Percentiles rank a stretch among this genome's conserved stretches.
These are phyloP conservation scores for Drosophila ercepeae DNA, from an alignment of 1,140 invertebrate species.

Conservation along the genomic window DNA sequence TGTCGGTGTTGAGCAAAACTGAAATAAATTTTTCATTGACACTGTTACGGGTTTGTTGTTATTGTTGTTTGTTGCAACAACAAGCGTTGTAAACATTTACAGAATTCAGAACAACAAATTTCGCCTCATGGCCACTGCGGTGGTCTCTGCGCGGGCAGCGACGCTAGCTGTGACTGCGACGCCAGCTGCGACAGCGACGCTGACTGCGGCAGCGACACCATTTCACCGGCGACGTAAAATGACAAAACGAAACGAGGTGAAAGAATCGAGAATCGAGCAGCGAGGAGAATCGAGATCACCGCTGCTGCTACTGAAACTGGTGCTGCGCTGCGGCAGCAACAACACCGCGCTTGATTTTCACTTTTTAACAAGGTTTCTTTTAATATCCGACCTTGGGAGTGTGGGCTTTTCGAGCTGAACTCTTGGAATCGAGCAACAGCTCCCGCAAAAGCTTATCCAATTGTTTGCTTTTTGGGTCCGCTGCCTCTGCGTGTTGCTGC, in stretches of 20 bases:
- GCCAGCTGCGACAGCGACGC: constrained; percentile 17
- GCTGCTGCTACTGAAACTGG: constrained; percentile 17
- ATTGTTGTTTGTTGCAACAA: constrained; percentile 11
- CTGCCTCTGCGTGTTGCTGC: constrained; percentile 35
- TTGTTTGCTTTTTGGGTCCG: constrained; percentile 69
- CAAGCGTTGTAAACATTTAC: constrained; percentile 68
- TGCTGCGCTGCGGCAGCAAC: constrained; percentile 12
- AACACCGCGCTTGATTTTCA: constrained; percentile 1
- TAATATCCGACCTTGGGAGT: constrained; percentile 32
- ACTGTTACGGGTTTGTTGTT: constrained; percentile 20
- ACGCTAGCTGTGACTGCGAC: constrained; percentile 14
- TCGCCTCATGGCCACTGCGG: constrained; percentile 47
- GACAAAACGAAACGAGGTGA: constrained; percentile 18
- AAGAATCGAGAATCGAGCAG: constrained; percentile 36
- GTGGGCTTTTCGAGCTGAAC: constrained; percentile 31
- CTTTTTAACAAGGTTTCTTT: constrained; percentile 16
- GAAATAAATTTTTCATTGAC: neutral
- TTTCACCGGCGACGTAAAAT: constrained; percentile 45
- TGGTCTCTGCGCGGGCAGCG: constrained; percentile 47
- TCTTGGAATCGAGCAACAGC: constrained; percentile 15
- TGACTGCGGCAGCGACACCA: constrained; percentile 40
- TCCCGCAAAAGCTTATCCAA: constrained; percentile 54
- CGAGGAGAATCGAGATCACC: constrained; percentile 44
- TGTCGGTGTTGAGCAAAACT: neutral
- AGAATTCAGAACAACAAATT: constrained; percentile 62